These are phyloP conservation scores for Myotis yumanensis DNA, from an alignment of 2,113 vertebrate species.

Conservation along the genomic window DNA sequence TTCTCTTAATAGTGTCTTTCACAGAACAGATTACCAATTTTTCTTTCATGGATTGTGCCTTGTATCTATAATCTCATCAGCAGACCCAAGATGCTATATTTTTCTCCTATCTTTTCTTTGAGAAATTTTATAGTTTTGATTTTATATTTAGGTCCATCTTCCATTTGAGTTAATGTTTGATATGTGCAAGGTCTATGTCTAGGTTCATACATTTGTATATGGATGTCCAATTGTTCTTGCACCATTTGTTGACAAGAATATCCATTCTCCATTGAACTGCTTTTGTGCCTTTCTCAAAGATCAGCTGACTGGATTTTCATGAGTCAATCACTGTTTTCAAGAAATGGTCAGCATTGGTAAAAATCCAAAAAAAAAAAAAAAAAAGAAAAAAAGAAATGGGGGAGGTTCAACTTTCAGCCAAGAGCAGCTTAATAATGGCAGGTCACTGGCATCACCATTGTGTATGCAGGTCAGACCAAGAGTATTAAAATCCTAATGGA, in stretches of 20 bases:
- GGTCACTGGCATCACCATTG: background rate
- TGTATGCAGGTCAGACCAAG: background rate
- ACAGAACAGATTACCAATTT: background rate
- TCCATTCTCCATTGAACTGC: background rate
- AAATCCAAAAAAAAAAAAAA: background rate
- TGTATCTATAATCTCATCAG: background rate
- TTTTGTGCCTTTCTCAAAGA: background rate
- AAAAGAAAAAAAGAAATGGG: background rate
- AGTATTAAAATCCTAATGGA: background rate
- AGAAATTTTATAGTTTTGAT: background rate
- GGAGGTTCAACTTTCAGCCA: background rate
- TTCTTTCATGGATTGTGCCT: background rate
- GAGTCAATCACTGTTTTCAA: background rate
- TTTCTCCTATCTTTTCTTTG: background rate
- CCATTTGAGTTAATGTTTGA: background rate
- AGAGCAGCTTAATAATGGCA: background rate
- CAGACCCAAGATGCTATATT: background rate
- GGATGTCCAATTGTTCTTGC: background rate
- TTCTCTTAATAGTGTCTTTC: background rate
- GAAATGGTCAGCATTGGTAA: background rate
- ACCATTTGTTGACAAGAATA: background rate
- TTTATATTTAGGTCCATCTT: background rate
- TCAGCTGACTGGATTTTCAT: background rate
- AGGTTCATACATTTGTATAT: background rate
- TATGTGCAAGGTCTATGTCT: background rate